Percentiles rank a stretch among this genome's conserved stretches.
These are phyloP conservation scores for Phalacrocorax carbo DNA, from an alignment of 2,113 vertebrate genomes.

Conservation along the genomic window DNA sequence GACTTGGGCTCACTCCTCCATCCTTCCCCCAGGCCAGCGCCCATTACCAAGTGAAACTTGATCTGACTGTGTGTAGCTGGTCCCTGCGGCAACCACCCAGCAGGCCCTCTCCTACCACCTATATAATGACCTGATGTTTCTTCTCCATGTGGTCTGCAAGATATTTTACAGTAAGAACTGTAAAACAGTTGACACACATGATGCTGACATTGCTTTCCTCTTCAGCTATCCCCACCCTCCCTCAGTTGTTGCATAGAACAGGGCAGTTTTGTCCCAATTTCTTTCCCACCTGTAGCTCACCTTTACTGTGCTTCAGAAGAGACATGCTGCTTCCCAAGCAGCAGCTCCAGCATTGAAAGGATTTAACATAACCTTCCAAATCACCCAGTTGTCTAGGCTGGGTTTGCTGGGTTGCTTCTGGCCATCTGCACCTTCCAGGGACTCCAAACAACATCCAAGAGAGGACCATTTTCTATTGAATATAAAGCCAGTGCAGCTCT, in stretches of 20 bases:
- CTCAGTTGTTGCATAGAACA: background rate
- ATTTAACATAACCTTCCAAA: background rate
- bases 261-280: background rate
- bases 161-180: background rate
- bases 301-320: background rate
- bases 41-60: background rate
- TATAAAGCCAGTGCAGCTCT: background rate
- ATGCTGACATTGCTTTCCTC: background rate
- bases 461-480: background rate
- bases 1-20: background rate
- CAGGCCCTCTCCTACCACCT: background rate
- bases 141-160: background rate
- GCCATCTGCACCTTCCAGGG: background rate
- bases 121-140: background rate
- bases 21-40: background rate
- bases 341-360: background rate
- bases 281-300: background rate
- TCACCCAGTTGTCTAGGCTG: background rate
- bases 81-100: background rate
- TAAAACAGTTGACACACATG: background rate
- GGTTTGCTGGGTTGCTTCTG: background rate
- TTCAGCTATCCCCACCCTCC: background rate
- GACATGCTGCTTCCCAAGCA: background rate
- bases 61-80: background rate
- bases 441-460: background rate